phyloP scores from a whole-genome alignment of 1,140 invertebrate genomes.

The Goniozus legneri region DNA sequence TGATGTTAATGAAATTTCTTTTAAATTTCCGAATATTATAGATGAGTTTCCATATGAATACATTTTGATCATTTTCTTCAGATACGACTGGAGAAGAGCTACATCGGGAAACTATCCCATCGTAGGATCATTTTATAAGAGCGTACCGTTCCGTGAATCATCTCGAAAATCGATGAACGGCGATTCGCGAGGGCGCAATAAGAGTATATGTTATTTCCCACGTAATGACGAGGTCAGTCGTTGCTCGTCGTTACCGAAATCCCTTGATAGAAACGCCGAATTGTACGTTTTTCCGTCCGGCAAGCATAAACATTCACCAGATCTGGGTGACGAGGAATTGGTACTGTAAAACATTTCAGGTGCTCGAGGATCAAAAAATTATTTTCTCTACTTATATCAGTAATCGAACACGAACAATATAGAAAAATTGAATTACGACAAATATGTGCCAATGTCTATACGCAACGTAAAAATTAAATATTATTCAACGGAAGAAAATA shows the following conservation, averaged over 20 bases:
- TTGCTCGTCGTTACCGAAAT: slow-evolving; percentile 6
- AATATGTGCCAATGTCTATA: too few relatives aligned
- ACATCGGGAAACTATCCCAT: slow-evolving; percentile 18
- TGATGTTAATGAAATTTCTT: too few relatives aligned
- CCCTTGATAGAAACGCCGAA: slow-evolving; percentile 14
- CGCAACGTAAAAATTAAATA: too few relatives aligned
- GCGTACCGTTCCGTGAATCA: slow-evolving; percentile 19
- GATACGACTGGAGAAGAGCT: slow-evolving; percentile 31
- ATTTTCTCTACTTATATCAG: too few relatives aligned
- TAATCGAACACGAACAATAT: too few relatives aligned
- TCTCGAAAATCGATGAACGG: slow-evolving; percentile 9
- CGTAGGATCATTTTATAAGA: slow-evolving; percentile 22
- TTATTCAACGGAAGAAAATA: too few relatives aligned
- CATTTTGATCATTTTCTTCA: slow-evolving; percentile 8
- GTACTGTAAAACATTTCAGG: too few relatives aligned
- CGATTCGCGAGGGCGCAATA: slow-evolving; percentile 5
- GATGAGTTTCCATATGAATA: too few relatives aligned
- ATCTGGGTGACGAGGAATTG: slow-evolving; percentile 20
- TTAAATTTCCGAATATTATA: too few relatives aligned
- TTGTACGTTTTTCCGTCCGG: slow-evolving; percentile 26
- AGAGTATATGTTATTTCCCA: slow-evolving; percentile 12
- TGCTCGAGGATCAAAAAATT: too few relatives aligned
- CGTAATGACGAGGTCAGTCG: slow-evolving; percentile 16
- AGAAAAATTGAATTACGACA: too few relatives aligned
- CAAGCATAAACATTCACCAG: slow-evolving; percentile 18